These are phyloP conservation scores for Drosophila mulleri DNA, from an alignment of 2,888 invertebrate species.

Conservation along the genomic window DNA sequence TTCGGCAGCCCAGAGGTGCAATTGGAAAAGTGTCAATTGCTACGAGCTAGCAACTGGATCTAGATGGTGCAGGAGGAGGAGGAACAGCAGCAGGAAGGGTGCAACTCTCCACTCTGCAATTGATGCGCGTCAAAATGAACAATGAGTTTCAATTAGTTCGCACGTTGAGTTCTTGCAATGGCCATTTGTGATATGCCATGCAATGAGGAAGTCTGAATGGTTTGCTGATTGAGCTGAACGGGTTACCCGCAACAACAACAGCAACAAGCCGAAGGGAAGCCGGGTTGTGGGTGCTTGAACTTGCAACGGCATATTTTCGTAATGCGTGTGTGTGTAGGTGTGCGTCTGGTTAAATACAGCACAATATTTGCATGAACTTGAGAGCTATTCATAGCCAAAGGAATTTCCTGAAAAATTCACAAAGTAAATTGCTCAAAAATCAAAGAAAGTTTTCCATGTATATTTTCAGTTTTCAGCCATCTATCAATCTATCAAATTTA, in stretches of 20 bases:
- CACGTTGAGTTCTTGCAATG: slow-evolving; percentile 47
- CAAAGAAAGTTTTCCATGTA: slow-evolving; percentile 1
- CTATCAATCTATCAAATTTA: neutral
- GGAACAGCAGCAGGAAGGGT: neutral
- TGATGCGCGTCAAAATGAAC: slow-evolving; percentile 81
- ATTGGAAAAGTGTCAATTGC: slow-evolving; percentile 81
- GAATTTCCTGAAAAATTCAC: neutral
- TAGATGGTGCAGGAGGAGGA: neutral
- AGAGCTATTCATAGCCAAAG: slow-evolving; percentile 1
- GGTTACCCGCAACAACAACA: slow-evolving; percentile 18
- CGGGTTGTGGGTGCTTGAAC: slow-evolving; percentile 48
- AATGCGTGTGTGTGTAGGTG: neutral
- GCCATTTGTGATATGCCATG: slow-evolving; percentile 40
- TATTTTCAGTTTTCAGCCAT: neutral
- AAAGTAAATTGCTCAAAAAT: neutral
- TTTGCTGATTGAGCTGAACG: slow-evolving; percentile 67
- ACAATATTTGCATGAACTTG: slow-evolving; percentile 21
- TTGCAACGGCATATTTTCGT: slow-evolving; percentile 39
- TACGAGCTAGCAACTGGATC: slow-evolving; percentile 13
- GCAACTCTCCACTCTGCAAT: slow-evolving; percentile 45
- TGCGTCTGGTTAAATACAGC: slow-evolving; percentile 9
- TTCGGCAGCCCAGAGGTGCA: slow-evolving; percentile 62
- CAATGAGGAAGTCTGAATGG: slow-evolving; percentile 76
- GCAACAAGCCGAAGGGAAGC: neutral
- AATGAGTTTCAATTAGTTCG: slow-evolving; percentile 78